These are phyloP conservation scores for Coranthus polyacanthus DNA, from an alignment of 2,797 vertebrate genomes.

Conservation along the genomic window DNA sequence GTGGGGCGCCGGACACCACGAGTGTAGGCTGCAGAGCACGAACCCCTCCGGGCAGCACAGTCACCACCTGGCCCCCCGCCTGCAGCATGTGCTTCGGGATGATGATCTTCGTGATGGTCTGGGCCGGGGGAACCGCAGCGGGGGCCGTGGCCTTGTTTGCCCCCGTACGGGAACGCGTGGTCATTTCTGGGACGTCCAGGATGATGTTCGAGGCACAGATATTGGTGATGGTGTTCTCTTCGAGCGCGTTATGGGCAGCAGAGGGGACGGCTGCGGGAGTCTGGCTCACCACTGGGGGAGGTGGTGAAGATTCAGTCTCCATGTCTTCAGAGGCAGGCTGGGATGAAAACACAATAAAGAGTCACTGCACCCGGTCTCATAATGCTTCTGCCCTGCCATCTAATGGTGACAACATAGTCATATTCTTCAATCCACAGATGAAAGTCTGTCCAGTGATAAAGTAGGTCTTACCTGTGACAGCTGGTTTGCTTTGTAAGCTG, in stretches of 20 bases:
- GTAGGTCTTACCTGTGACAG: constrained; percentile 88
- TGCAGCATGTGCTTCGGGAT: constrained; percentile 89
- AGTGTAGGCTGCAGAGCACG: constrained; percentile 80
- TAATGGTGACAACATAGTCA: too few relatives aligned
- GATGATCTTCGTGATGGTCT: constrained; percentile 89
- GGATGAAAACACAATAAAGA: constrained; percentile 31
- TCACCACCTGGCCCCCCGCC: constrained; percentile 84
- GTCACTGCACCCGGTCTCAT: background rate
- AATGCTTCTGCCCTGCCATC: too few relatives aligned
- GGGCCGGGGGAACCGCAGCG: constrained; percentile 55
- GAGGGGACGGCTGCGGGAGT: constrained; percentile 39
- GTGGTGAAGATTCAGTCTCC: constrained; percentile 83
- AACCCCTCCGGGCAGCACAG: constrained; percentile 86
- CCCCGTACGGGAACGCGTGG: constrained; percentile 72
- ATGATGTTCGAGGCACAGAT: constrained; percentile 83
- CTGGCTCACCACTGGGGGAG: constrained; percentile 53
- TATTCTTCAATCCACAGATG: too few relatives aligned
- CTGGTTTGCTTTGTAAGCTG: constrained; percentile 90
- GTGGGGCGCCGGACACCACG: constrained; percentile 69
- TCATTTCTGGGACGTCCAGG: constrained; percentile 76
- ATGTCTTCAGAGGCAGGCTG: constrained; percentile 86
- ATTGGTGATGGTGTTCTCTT: constrained; percentile 82
- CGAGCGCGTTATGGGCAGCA: constrained; percentile 49
- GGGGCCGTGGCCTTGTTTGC: constrained; percentile 72
- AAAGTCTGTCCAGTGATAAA: too few relatives aligned